phyloP scores from a whole-genome alignment of 2,888 invertebrate genomes.

The Selenia dentaria region DNA sequence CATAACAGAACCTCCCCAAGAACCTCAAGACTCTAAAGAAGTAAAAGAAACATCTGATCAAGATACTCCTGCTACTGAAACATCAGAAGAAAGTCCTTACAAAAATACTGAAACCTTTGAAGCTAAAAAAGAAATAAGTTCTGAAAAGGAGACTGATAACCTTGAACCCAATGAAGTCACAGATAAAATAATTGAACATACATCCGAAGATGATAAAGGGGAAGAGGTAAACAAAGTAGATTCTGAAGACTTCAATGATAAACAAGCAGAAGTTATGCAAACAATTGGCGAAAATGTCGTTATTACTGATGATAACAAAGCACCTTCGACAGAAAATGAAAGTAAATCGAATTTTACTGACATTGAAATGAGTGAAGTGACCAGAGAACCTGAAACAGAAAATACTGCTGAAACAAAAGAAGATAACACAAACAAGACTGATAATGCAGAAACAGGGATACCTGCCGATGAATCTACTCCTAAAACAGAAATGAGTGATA shows the following conservation, averaged over 20 bases:
- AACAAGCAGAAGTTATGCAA: background rate
- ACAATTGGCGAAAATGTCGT: constrained; percentile 1
- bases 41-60: constrained; percentile 1
- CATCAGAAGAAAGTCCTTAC: constrained; percentile 1
- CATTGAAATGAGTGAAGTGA: constrained; percentile 20
- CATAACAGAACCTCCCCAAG: no score
- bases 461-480: background rate
- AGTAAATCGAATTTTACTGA: constrained; percentile 1
- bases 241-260: background rate
- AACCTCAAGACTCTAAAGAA: constrained; percentile 4
- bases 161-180: no score
- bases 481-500: constrained; percentile 6
- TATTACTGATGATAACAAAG: constrained; percentile 2
- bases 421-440: constrained; percentile 10
- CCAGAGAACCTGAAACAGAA: constrained; percentile 25
- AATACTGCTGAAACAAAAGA: constrained; percentile 9
- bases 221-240: background rate
- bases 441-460: constrained; percentile 3
- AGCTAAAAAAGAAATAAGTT: background rate
- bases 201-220: background rate
- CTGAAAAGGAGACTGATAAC: constrained; percentile 1
- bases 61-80: background rate
- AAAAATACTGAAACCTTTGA: background rate
- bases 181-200: no score
- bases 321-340: constrained; percentile 15